Base-by-base conservation (phyloP, 1,140 invertebrate species). In the Formica selysi region DNA sequence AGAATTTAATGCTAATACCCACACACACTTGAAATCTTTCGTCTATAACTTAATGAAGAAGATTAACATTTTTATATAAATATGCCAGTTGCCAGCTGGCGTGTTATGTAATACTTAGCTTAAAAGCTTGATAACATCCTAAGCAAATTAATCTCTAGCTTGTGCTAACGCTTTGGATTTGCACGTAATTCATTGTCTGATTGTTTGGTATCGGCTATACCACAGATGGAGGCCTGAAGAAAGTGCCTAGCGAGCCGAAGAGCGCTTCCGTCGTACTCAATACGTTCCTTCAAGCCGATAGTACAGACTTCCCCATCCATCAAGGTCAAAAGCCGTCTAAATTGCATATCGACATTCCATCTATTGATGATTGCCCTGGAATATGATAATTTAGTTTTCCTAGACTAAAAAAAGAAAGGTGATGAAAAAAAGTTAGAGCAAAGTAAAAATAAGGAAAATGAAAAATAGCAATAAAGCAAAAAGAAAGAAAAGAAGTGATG, bases 291-390 rank as follows among this genome's bases (percentile, higher is more conserved):
- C 93, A 92, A 71, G 38, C 64, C 57, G 91, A 93, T 67, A 86
- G 76, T 29, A 83, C 91, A 67, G 89, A 88, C 64, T 92, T 87
- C 59, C 76, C 92, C 76, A 78, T 89, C 38, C 86, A 90, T n/a
- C 91, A 93, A 87, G 88, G 87, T 65, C 93, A 91, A 68, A 90
- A 86, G 86, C 86, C 89, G 8, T 84, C 91, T 76, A 93, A 91
- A 84, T 90, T 93, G 65, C 92, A 93, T 84, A 90, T 93, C 70
- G 92, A 94, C 86, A 94, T 94, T 91, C 93, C 93, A 84, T 91
- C 90, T 81, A 94, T 94, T 87, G 92, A 93, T 83, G 93, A 93
- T 67, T 89, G 87, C 36, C 90, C 92, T 73, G 91, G 87, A 68
- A 61, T 89, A 61, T 92, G 76, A 87, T 44, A 32, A 51, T 41